Percentiles rank a stretch among this genome's conserved stretches.
Conservation (phyloP, 2,113 vertebrate species). For the Nibea coibor region DNA sequence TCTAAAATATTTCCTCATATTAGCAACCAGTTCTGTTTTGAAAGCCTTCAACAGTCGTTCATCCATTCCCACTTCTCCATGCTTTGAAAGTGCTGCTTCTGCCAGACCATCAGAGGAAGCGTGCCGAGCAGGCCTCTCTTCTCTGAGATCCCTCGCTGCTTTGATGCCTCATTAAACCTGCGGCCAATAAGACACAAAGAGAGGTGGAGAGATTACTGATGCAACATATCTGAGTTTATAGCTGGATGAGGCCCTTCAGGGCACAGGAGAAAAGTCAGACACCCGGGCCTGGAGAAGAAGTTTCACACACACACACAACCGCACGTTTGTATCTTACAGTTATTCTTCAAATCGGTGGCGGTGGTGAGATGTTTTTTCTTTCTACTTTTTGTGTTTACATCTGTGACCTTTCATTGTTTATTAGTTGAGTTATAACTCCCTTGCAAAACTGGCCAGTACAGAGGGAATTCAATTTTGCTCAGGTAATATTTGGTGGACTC, state of each 20-base stretch:
- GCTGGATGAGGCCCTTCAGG: conserved; percentile 47
- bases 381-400: background rate
- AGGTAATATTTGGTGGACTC: background rate
- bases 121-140: conserved; percentile 53
- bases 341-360: background rate
- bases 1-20: background rate
- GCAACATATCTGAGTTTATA: conserved; percentile 67
- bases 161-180: conserved; percentile 78
- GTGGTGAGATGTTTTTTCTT: background rate
- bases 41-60: conserved; percentile 59
- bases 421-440: conserved; percentile 11
- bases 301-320: conserved; percentile 14
- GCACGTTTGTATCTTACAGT: conserved; percentile 28
- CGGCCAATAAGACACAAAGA: conserved; percentile 74
- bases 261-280: conserved; percentile 40
- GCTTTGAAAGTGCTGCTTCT: conserved; percentile 65
- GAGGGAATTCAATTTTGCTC: background rate
- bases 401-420: conserved; percentile 33
- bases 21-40: conserved; percentile 45
- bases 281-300: conserved; percentile 22
- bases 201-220: conserved; percentile 76
- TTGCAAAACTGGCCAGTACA: background rate
- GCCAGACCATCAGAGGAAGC: conserved; percentile 69
- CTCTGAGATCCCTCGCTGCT: conserved; percentile 66
- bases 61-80: conserved; percentile 59